A percentile compares a stretch with the other conserved stretches of the same genome.
Evolutionary conservation across 2,113 vertebrate genomes (phyloP).

Genomic region (Ursus arctos): DNA sequence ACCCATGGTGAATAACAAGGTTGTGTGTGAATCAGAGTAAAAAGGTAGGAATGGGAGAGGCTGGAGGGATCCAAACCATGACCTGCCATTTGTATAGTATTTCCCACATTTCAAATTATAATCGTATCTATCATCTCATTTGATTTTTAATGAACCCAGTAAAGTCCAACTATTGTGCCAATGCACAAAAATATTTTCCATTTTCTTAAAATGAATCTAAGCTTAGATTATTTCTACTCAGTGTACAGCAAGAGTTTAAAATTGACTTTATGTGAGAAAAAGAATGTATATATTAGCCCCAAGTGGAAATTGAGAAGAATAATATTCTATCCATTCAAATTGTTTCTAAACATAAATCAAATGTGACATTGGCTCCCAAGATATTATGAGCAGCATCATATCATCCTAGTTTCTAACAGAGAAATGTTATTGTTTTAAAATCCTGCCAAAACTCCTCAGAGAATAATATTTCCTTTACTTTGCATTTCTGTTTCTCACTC

Average conservation of each 20-base stretch:
- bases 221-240: constrained; percentile 48
- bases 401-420: constrained; percentile 58
- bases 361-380: constrained; percentile 50
- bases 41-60: background rate
- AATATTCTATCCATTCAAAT: constrained; percentile 63
- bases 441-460: constrained; percentile 54
- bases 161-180: constrained; percentile 13
- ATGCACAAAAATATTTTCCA: constrained; percentile 49
- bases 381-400: constrained; percentile 43
- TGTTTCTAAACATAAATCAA: constrained; percentile 69
- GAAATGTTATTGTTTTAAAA: constrained; percentile 67
- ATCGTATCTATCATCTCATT: background rate
- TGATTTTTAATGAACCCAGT: constrained; percentile 38
- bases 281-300: constrained; percentile 53
- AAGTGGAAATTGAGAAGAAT: constrained; percentile 59
- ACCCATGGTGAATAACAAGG: background rate
- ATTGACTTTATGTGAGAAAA: constrained; percentile 64
- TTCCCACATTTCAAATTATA: constrained; percentile 53
- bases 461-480: constrained; percentile 52
- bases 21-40: background rate
- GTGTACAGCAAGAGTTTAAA: constrained; percentile 50
- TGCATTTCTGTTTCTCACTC: constrained; percentile 46
- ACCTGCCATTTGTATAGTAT: background rate
- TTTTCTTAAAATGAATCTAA: constrained; percentile 55
- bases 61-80: background rate